Percentiles rank a stretch among this genome's conserved stretches.
Conservation (phyloP, 2,797 vertebrate species). For the Onychomys arenicola region DNA sequence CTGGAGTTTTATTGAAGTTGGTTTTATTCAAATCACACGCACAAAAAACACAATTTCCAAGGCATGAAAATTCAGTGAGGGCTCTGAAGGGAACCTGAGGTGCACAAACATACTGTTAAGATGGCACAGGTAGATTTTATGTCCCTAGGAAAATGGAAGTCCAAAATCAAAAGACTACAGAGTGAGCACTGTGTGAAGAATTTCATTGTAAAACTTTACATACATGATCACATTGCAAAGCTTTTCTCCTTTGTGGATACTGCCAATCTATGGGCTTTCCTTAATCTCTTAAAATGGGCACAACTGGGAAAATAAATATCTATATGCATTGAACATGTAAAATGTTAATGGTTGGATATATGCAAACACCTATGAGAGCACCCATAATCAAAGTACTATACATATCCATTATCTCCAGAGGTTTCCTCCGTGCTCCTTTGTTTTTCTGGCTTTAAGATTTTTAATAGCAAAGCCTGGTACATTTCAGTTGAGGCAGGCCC, state of each 20-base stretch:
- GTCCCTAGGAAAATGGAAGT: background rate
- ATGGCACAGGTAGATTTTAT: background rate
- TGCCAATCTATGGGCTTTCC: background rate
- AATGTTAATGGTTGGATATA: background rate
- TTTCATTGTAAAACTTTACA: background rate
- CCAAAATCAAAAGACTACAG: background rate
- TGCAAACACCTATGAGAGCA: background rate
- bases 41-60: conserved; percentile 40
- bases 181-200: background rate
- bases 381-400: background rate
- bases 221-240: background rate
- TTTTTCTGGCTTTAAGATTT: background rate
- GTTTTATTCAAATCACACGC: background rate
- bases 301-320: background rate
- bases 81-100: background rate
- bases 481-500: too few species aligned
- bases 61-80: background rate
- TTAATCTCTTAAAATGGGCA: background rate
- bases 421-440: background rate
- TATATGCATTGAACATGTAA: background rate
- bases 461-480: too few species aligned
- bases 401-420: background rate
- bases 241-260: background rate
- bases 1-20: conserved; percentile 29
- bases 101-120: background rate